A percentile compares a stretch with the other conserved stretches of the same genome.
These are phyloP conservation scores for Cancer borealis DNA, from an alignment of 2,888 invertebrate species.

Conservation along the genomic window DNA sequence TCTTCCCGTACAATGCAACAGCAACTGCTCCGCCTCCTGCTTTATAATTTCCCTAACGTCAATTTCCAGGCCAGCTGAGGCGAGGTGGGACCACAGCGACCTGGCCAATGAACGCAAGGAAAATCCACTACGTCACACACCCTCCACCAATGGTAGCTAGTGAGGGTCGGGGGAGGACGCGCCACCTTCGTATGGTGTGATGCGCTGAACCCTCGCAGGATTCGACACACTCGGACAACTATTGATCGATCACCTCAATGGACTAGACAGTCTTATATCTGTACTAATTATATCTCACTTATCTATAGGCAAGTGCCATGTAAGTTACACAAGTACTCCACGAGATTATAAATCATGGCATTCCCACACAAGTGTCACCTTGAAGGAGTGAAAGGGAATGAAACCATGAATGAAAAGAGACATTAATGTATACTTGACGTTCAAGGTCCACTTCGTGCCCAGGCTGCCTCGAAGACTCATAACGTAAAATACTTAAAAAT, in stretches of 20 bases:
- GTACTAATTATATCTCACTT: background rate
- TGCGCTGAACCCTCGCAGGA: slow-evolving; percentile 51
- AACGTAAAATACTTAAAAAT: background rate
- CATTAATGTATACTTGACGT: background rate
- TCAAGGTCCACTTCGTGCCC: background rate
- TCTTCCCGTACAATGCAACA: slow-evolving; percentile 31
- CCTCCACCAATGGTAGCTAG: slow-evolving; percentile 32
- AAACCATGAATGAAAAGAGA: slow-evolving; percentile 1
- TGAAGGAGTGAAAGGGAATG: slow-evolving; percentile 8
- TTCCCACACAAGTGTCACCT: background rate
- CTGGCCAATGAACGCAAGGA: slow-evolving; percentile 46
- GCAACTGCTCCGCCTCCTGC: slow-evolving; percentile 34
- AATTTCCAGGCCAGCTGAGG: slow-evolving; percentile 68
- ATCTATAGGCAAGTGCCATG: background rate
- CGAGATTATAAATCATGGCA: background rate
- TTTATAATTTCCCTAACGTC: slow-evolving; percentile 64
- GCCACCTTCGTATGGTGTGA: slow-evolving; percentile 57
- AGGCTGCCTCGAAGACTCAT: background rate
- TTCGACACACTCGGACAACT: slow-evolving; percentile 46
- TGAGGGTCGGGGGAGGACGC: slow-evolving; percentile 13
- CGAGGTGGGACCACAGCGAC: slow-evolving; percentile 63
- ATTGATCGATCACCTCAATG: slow-evolving; percentile 39
- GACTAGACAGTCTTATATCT: background rate
- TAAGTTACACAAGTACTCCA: background rate
- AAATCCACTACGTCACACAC: background rate